Evolutionary conservation across 2,797 vertebrate genomes (phyloP).

Genomic region (Microctenopoma steveboyesi): DNA sequence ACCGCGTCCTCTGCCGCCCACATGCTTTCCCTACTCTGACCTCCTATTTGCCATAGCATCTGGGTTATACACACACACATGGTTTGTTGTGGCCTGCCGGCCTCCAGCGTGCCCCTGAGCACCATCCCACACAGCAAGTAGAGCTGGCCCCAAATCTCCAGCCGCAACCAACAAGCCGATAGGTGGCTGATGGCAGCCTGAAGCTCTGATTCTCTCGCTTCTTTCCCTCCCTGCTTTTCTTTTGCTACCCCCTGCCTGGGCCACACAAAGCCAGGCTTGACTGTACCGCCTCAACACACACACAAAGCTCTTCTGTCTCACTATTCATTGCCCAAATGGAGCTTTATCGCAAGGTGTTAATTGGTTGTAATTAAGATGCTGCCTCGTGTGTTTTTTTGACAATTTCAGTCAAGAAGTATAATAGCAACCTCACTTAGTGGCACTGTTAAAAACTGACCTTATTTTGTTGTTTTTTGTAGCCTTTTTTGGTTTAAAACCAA

Average conservation of each 20-base stretch:
- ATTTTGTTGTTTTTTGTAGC: slow-evolving; percentile 1
- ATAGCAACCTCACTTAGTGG: slow-evolving; percentile 23
- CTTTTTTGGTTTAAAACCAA: neutral
- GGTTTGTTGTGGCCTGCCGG: slow-evolving; percentile 64
- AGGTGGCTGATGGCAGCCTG: slow-evolving; percentile 53
- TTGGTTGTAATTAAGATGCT: slow-evolving; percentile 68
- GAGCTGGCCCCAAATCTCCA: slow-evolving; percentile 58
- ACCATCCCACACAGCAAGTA: slow-evolving; percentile 40
- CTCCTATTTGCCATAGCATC: slow-evolving; percentile 73
- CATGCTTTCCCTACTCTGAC: slow-evolving; percentile 55
- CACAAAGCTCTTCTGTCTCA: slow-evolving; percentile 51
- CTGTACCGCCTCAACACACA: slow-evolving; percentile 49
- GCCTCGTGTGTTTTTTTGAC: slow-evolving; percentile 53
- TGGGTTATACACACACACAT: slow-evolving; percentile 72
- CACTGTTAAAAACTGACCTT: neutral
- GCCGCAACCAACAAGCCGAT: slow-evolving; percentile 50
- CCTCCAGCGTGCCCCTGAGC: slow-evolving; percentile 56
- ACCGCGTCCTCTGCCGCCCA: slow-evolving; percentile 44
- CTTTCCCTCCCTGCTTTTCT: slow-evolving; percentile 38
- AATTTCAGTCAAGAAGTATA: slow-evolving; percentile 41
- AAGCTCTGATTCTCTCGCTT: slow-evolving; percentile 20
- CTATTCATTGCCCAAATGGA: slow-evolving; percentile 60
- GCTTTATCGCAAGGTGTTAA: slow-evolving; percentile 73
- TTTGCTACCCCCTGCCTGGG: slow-evolving; percentile 34
- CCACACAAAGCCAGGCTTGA: slow-evolving; percentile 62